Base-by-base conservation (phyloP, 2,797 vertebrate species). In the Mormyrops attenuatus region DNA sequence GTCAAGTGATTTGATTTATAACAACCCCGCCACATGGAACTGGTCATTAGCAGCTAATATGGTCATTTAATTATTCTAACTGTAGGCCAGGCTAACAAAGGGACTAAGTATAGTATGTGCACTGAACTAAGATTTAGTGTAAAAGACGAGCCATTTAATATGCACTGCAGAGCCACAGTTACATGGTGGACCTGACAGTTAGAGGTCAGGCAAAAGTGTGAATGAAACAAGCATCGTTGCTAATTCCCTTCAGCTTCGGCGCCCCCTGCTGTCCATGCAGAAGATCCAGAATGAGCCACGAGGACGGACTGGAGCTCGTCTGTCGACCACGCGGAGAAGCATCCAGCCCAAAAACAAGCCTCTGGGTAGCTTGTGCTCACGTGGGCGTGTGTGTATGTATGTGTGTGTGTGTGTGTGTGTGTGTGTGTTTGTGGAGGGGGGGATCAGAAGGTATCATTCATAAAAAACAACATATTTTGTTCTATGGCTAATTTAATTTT, bases 261-360 rank as follows among this genome's bases (percentile, higher is more conserved):
- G 98, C 89, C 98, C 98, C 8, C 97, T 99, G 89, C 95, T 99
- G 92, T 99, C 98, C 53, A 97, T 98, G 3, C 98, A 98, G 41
- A 99, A 98, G 94, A 96, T 96, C 2, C 96, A 96, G 17, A 97
- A 94, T 0, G 98, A 99, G 89, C 94, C 96, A 0, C 97, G 96
- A 0, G 96, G 97, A 85, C 97, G 97, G 0, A 97, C 96, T 0
- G 98, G 97, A 87, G 97, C 98, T 11, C 96, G 98, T 20, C 97
- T 99, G 2, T 99, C 99, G 0, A 99, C 99, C 3, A 99, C 98
- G 0, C 96, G 98, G 7, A 95, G 98, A 90, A 99, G 97, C 95
- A 97, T 99, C 94, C 99, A 99, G 93, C 98, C 98, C 30, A 99
- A 99, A 92, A 96, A 96, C 60, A 99, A 97, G 93, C 96, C 97